Conservation (phyloP, 2,888 invertebrate species). For the Synergus gifuensis region DNA sequence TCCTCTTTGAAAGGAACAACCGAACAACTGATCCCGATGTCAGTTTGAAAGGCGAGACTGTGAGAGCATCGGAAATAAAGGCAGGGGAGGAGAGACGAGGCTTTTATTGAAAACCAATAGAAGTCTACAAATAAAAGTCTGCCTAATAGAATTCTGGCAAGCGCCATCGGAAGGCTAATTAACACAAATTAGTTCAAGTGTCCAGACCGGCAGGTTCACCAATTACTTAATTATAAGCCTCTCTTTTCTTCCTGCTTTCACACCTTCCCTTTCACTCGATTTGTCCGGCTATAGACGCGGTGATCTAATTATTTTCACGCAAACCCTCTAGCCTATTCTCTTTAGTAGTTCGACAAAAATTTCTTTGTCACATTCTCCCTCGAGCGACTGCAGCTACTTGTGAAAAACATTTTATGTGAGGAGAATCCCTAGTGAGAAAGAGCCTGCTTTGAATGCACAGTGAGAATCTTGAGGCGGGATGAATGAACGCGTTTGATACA, state of each 20-base stretch:
- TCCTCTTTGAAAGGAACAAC: conserved; percentile 14
- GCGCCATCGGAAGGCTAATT: conserved; percentile 58
- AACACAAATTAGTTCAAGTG: conserved; percentile 68
- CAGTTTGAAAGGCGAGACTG: conserved; percentile 21
- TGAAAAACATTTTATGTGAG: conserved; percentile 24
- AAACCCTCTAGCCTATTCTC: conserved; percentile 52
- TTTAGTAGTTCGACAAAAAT: conserved; percentile 47
- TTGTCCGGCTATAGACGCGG: conserved; percentile 56
- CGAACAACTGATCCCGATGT: conserved; percentile 31
- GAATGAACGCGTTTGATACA: conserved; percentile 51
- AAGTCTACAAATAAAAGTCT: conserved; percentile 32
- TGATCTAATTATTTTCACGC: conserved; percentile 70
- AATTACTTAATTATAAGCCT: conserved; percentile 66
- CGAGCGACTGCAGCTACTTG: conserved; percentile 38
- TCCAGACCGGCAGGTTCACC: conserved; percentile 59
- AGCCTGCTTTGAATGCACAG: conserved; percentile 23
- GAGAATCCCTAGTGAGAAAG: conserved; percentile 7
- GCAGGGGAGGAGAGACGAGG: not conserved
- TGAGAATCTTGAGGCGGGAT: conserved; percentile 41
- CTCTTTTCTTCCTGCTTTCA: conserved; percentile 55
- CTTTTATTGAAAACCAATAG: conserved; percentile 56
- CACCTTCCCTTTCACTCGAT: conserved; percentile 39
- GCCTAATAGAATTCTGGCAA: conserved; percentile 46
- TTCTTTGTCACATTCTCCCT: conserved; percentile 58
- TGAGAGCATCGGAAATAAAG: not conserved